Base-by-base conservation (phyloP, 2,113 vertebrate species). In the Elachura formosa region DNA sequence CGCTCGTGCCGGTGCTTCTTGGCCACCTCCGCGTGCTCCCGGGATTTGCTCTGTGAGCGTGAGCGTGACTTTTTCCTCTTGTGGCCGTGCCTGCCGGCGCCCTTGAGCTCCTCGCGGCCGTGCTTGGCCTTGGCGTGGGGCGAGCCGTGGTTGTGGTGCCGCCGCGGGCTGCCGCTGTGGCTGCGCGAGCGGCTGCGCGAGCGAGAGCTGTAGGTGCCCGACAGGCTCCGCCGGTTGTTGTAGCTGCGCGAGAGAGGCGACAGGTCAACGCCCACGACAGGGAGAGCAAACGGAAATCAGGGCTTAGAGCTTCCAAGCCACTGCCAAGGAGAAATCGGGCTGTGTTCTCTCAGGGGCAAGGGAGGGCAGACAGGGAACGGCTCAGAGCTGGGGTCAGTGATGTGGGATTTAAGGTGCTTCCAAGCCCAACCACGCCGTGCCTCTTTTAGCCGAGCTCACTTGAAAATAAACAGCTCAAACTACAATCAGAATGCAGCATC, bases 1-100 rank as follows among this genome's bases (percentile, higher is more conserved):
- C 98, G 97, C 92, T 99, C 99, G 9, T 99, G 99, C 94, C 99
- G 98, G 98, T 99, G 99, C 95, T 99, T 99, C 98, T 99, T 99
- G 89, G 98, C 95, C 2, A 98, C 95, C 3, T 99, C 99, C 1
- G 98, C 96, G 13, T 99, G 98, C 80, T 99, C 99, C 34, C 99
- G 95, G 54, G 99, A 98, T 77, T 99, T 99, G 97, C 99, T 98
- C 73, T 98, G 98, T 3, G 98, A 99, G 18, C 98, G 98, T 1
- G 99, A 98, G 3, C 98, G 98, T 0, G 99, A 98, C 14, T 99
- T 99, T 98, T 99, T 99, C 98, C 99, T 98, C 83, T 99, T 99
- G 97, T 99, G 99, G 9, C 98, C 96, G 31, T 99, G 99, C 23
- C 99, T 98, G 24, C 98, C 96, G 15, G 98, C 93, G 7, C 98